A percentile compares a stretch with the other conserved stretches of the same genome.
These are phyloP conservation scores for Drosophila barbarae DNA, from an alignment of 2,888 invertebrate genomes.

Conservation along the genomic window DNA sequence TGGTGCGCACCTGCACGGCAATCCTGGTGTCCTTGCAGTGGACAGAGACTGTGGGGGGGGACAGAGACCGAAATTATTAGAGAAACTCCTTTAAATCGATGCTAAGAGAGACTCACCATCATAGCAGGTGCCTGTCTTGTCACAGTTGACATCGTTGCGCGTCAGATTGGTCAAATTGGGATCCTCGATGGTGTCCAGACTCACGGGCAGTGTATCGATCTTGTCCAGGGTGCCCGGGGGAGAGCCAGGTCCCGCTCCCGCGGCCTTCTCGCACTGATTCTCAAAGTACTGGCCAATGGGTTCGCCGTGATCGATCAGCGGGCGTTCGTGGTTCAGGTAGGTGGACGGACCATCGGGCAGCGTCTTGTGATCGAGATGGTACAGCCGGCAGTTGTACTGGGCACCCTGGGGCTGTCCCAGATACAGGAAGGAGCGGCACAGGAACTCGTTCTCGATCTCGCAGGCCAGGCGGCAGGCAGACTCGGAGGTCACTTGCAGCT, in stretches of 20 bases:
- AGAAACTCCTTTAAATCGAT: fast-evolving
- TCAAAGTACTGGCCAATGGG: constrained; percentile 94
- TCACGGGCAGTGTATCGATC: constrained; percentile 85
- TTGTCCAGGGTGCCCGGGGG: constrained; percentile 79
- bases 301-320: constrained; percentile 94
- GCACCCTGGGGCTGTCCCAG: constrained; percentile 84
- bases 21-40: constrained; percentile 97
- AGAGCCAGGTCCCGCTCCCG: constrained; percentile 49
- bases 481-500: constrained; percentile 92
- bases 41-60: constrained; percentile 85
- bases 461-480: constrained; percentile 94
- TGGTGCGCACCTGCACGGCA: constrained; percentile 94
- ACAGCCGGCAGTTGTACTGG: constrained; percentile 94
- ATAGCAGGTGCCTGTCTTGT: constrained; percentile 96
- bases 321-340: constrained; percentile 92
- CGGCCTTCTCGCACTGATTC: constrained; percentile 88
- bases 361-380: constrained; percentile 95
- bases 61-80: background rate
- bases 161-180: constrained; percentile 87
- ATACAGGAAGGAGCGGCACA: constrained; percentile 91
- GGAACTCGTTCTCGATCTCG: constrained; percentile 95
- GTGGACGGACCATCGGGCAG: constrained; percentile 95
- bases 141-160: constrained; percentile 91
- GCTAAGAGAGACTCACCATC: constrained; percentile 84
- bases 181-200: constrained; percentile 89